Evolutionary conservation across 2,797 vertebrate species (phyloP).

Genomic region (Sparus aurata): DNA sequence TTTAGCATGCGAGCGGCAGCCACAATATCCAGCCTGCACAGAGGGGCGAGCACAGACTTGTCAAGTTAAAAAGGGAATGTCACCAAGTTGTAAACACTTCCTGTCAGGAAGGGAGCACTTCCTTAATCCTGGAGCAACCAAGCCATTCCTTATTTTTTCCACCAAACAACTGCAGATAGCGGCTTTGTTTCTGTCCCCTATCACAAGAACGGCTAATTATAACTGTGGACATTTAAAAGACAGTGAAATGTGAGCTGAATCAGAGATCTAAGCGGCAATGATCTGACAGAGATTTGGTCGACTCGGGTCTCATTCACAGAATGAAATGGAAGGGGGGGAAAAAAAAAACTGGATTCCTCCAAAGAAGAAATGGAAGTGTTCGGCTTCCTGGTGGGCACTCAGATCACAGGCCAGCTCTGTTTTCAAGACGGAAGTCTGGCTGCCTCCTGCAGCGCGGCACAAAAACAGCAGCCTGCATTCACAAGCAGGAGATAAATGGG

Average conservation of each 20-base stretch:
- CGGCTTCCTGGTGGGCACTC: slow-evolving; percentile 58
- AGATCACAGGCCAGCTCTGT: slow-evolving; percentile 63
- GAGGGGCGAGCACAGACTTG: slow-evolving; percentile 77
- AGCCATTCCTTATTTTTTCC: slow-evolving; percentile 77
- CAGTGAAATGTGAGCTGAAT: background rate
- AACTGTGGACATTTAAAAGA: slow-evolving; percentile 4
- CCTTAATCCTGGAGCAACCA: slow-evolving; percentile 86
- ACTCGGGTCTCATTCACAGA: slow-evolving; percentile 45
- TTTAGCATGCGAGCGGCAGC: slow-evolving; percentile 56
- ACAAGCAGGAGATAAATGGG: slow-evolving; percentile 33
- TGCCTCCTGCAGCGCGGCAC: slow-evolving; percentile 62
- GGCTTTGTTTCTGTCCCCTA: slow-evolving; percentile 23
- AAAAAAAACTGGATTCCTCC: slow-evolving; percentile 38
- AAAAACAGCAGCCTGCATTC: slow-evolving; percentile 57
- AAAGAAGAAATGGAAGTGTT: slow-evolving; percentile 55
- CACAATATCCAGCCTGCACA: slow-evolving; percentile 66
- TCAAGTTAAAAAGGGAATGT: slow-evolving; percentile 88
- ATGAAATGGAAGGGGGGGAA: slow-evolving; percentile 1
- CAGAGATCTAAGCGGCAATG: background rate
- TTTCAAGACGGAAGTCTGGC: slow-evolving; percentile 59
- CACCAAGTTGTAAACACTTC: slow-evolving; percentile 89
- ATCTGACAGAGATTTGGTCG: background rate
- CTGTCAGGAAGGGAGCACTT: slow-evolving; percentile 89
- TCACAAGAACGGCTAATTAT: slow-evolving; percentile 20
- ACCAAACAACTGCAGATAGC: slow-evolving; percentile 70